phyloP scores from a whole-genome alignment of 1,140 invertebrate genomes.

The Drosophila ohnishii region DNA sequence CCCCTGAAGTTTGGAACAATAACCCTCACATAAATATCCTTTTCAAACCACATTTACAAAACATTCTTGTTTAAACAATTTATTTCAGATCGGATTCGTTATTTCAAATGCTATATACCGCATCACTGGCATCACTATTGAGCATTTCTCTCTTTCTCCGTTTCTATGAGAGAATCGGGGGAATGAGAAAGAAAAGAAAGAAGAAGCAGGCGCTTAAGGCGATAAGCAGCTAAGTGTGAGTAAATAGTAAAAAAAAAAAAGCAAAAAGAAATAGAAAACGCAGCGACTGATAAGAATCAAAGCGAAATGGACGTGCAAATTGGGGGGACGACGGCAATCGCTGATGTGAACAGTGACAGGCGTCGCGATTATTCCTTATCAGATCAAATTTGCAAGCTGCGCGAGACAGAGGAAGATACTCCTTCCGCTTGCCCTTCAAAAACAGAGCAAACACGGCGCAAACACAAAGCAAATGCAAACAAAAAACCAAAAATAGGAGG shows the following conservation, averaged over 20 bases:
- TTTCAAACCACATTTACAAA: background rate
- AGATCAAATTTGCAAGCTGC: conserved; percentile 23
- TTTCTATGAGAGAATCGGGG: conserved; percentile 15
- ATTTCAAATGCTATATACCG: background rate
- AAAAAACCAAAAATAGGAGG: conserved; percentile 29
- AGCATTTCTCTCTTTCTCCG: background rate
- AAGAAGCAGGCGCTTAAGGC: conserved; percentile 21
- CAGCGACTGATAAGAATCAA: conserved; percentile 21
- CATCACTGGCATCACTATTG: background rate
- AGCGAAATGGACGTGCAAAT: conserved; percentile 24
- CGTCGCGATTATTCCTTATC: conserved; percentile 24
- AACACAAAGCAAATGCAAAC: conserved; percentile 40
- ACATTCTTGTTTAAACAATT: background rate
- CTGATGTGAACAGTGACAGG: conserved; percentile 25
- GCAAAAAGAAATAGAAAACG: conserved; percentile 14
- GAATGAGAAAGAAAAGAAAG: conserved; percentile 6
- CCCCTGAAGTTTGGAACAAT: background rate
- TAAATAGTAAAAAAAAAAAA: conserved; percentile 27
- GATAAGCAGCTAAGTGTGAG: conserved; percentile 46
- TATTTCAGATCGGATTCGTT: background rate
- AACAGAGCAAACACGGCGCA: conserved; percentile 9
- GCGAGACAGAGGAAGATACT: conserved; percentile 1
- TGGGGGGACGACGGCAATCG: conserved; percentile 10
- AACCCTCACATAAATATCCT: background rate
- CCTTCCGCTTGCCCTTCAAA: conserved; percentile 65